A percentile compares a stretch with the other conserved stretches of the same genome.
Conservation (phyloP, 2,888 invertebrate species). For the Coenonympha arcania region DNA sequence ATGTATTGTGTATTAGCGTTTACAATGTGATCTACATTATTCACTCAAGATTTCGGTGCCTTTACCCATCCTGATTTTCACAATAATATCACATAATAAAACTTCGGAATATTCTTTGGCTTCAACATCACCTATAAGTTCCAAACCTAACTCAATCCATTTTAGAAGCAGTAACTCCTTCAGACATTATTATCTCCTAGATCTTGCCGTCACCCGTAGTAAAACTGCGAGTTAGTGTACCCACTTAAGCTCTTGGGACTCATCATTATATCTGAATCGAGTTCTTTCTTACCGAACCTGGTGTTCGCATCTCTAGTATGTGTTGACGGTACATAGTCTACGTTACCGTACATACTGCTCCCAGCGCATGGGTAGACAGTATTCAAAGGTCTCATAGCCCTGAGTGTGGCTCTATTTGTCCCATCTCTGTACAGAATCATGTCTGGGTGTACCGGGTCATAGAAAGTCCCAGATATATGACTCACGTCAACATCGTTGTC, state of each 20-base stretch:
- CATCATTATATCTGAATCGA: constrained; percentile 47
- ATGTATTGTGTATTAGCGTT: no score
- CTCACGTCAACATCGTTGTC: constrained; percentile 64
- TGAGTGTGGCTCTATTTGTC: constrained; percentile 53
- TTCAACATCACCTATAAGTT: neutral
- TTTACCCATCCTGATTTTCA: no score
- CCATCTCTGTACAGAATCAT: constrained; percentile 65
- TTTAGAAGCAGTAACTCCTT: constrained; percentile 51
- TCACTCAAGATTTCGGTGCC: no score
- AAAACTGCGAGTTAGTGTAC: constrained; percentile 56
- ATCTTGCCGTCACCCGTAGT: constrained; percentile 62
- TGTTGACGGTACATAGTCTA: constrained; percentile 53
- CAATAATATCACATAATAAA: no score
- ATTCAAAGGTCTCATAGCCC: constrained; percentile 65
- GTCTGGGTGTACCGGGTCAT: constrained; percentile 64
- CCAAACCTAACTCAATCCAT: neutral
- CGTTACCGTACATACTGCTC: constrained; percentile 63
- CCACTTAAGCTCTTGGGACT: constrained; percentile 64
- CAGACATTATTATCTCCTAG: constrained; percentile 38
- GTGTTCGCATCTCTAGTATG: constrained; percentile 38
- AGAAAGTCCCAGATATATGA: constrained; percentile 66
- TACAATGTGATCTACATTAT: no score
- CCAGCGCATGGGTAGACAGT: constrained; percentile 62
- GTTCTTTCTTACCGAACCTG: constrained; percentile 46
- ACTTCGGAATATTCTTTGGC: neutral